Percentiles rank a stretch among this genome's conserved stretches.
Conservation (phyloP, 2,113 vertebrate genomes). For the Zosterops pallidus region DNA sequence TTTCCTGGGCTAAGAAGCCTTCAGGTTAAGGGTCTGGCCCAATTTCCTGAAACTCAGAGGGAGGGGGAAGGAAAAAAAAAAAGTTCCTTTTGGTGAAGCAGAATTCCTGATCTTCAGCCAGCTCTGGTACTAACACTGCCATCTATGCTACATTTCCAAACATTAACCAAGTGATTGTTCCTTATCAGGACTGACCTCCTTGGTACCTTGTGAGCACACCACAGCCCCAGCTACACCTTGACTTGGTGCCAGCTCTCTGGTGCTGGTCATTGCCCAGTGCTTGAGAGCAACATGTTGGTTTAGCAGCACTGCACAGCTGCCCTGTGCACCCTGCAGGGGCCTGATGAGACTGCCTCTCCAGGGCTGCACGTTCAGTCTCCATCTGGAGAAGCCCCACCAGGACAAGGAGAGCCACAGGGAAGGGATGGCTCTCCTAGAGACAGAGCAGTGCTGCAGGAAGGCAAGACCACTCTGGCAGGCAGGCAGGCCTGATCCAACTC, state of each 20-base stretch:
- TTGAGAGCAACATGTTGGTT: neutral
- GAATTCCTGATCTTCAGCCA: neutral
- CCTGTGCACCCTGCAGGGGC: neutral
- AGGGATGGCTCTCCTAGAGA: neutral
- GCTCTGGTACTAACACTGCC: neutral
- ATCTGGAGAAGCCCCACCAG: neutral
- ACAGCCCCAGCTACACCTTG: neutral
- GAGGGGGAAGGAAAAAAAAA: neutral
- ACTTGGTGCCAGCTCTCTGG: neutral
- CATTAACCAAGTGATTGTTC: neutral
- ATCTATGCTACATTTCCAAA: neutral
- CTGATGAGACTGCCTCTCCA: neutral
- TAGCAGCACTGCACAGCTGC: neutral
- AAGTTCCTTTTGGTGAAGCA: neutral
- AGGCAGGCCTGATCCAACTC: neutral
- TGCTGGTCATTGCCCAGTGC: neutral
- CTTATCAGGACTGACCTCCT: neutral
- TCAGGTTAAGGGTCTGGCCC: neutral
- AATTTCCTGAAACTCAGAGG: neutral
- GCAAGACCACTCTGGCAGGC: neutral
- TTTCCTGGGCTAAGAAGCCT: neutral
- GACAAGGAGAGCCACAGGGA: neutral
- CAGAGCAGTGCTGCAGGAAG: rapidly evolving
- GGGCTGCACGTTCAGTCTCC: neutral
- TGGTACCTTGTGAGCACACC: neutral